These are phyloP conservation scores for Actias luna DNA, from an alignment of 2,888 invertebrate species.

Conservation along the genomic window DNA sequence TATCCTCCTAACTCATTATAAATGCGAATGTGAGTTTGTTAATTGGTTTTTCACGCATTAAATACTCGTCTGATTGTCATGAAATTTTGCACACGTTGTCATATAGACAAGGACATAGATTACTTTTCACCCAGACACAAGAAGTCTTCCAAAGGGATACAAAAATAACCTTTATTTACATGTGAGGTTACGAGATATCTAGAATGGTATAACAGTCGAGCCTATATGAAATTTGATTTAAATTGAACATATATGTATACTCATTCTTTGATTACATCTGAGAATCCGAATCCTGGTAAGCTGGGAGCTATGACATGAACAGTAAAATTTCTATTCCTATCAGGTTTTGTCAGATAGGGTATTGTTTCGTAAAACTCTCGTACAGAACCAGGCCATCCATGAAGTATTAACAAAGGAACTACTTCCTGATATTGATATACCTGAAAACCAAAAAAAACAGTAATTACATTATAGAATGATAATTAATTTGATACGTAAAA, in stretches of 20 bases:
- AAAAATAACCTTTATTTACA: too few species aligned
- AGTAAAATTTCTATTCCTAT: constrained; percentile 25
- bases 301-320: constrained; percentile 40
- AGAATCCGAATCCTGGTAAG: constrained; percentile 42
- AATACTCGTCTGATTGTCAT: too few species aligned
- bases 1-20: too few species aligned
- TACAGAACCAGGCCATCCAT: constrained; percentile 90
- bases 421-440: constrained; percentile 42
- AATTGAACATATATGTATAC: background rate
- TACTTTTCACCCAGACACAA: too few species aligned
- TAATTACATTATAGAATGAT: background rate
- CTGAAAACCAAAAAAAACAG: background rate
- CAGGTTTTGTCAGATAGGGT: constrained; percentile 23
- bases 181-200: too few species aligned
- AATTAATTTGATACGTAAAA: background rate
- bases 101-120: too few species aligned
- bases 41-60: too few species aligned
- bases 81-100: too few species aligned
- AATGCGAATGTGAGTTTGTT: too few species aligned
- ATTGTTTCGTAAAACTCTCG: constrained; percentile 83
- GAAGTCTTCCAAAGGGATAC: too few species aligned
- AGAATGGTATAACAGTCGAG: too few species aligned
- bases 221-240: too few species aligned
- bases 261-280: constrained; percentile 34
- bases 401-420: constrained; percentile 79